Evolutionary conservation across 2,888 invertebrate genomes (phyloP).

Genomic region (Schrankia costaestrigalis): DNA sequence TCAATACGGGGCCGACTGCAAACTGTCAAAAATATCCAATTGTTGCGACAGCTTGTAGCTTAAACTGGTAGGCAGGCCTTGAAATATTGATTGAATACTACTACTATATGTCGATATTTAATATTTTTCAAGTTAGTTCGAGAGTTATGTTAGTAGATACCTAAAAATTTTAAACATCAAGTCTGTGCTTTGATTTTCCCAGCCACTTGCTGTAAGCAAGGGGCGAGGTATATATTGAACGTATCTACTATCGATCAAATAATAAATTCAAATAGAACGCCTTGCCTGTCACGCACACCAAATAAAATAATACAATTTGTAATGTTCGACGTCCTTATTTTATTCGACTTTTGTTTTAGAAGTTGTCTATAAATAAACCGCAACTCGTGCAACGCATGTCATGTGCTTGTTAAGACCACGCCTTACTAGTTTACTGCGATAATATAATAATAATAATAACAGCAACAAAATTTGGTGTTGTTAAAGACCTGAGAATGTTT

Average conservation of each 20-base stretch:
- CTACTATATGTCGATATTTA: no score
- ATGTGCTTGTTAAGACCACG: conserved; percentile 38
- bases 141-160: no score
- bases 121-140: no score
- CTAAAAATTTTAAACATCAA: conserved; percentile 18
- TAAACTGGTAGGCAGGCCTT: no score
- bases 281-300: conserved; percentile 33
- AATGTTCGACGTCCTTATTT: conserved; percentile 37
- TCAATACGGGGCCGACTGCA: no score
- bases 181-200: conserved; percentile 17
- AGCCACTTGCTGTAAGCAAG: conserved; percentile 12
- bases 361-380: conserved; percentile 26
- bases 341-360: conserved; percentile 30
- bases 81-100: no score
- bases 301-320: conserved; percentile 42
- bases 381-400: conserved; percentile 37
- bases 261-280: conserved; percentile 38
- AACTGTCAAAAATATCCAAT: no score
- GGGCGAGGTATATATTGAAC: conserved; percentile 24
- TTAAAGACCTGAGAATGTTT: no score
- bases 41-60: no score
- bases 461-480: conserved; percentile 60
- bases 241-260: conserved; percentile 37
- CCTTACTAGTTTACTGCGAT: conserved; percentile 38
- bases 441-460: conserved; percentile 45